These are phyloP conservation scores for Lithophane semibrunnea DNA, from an alignment of 2,888 invertebrate species.

Conservation along the genomic window DNA sequence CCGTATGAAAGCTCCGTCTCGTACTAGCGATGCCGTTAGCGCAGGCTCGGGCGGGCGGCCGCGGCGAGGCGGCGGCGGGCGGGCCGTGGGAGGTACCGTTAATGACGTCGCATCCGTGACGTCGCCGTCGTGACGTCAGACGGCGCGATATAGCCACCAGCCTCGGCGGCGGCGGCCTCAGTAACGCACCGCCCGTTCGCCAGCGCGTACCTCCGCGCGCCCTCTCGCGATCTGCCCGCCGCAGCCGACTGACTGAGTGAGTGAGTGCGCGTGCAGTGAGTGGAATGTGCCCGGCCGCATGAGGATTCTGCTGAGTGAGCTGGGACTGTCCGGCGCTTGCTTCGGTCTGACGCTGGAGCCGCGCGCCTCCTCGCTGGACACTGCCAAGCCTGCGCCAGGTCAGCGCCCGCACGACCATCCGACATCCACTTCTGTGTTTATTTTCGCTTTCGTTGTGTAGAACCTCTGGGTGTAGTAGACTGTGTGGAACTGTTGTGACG, in stretches of 20 bases:
- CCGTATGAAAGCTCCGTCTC: constrained; percentile 85
- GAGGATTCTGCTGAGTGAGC: constrained; percentile 91
- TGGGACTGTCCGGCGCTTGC: constrained; percentile 90
- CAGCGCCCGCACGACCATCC: constrained; percentile 88
- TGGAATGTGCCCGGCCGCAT: constrained; percentile 90
- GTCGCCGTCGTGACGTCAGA: constrained; percentile 89
- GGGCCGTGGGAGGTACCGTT: constrained; percentile 91
- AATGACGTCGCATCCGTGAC: constrained; percentile 88
- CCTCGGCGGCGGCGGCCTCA: constrained; percentile 90
- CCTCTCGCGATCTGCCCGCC: constrained; percentile 80
- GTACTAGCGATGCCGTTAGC: constrained; percentile 90
- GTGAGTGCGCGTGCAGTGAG: constrained; percentile 90
- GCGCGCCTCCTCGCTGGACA: constrained; percentile 87
- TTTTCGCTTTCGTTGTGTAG: constrained; percentile 91
- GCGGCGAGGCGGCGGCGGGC: constrained; percentile 84
- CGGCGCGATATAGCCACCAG: constrained; percentile 89
- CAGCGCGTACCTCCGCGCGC: constrained; percentile 86
- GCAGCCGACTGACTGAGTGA: constrained; percentile 84
- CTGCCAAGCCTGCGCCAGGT: constrained; percentile 89
- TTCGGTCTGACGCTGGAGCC: constrained; percentile 90
- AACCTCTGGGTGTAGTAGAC: constrained; percentile 88
- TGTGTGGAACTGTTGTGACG: constrained; percentile 89
- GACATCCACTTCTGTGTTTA: constrained; percentile 89
- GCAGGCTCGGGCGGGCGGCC: constrained; percentile 89
- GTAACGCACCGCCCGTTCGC: constrained; percentile 90